These are phyloP conservation scores for Siniperca scherzeri DNA, from an alignment of 2,797 vertebrate genomes.

Conservation along the genomic window DNA sequence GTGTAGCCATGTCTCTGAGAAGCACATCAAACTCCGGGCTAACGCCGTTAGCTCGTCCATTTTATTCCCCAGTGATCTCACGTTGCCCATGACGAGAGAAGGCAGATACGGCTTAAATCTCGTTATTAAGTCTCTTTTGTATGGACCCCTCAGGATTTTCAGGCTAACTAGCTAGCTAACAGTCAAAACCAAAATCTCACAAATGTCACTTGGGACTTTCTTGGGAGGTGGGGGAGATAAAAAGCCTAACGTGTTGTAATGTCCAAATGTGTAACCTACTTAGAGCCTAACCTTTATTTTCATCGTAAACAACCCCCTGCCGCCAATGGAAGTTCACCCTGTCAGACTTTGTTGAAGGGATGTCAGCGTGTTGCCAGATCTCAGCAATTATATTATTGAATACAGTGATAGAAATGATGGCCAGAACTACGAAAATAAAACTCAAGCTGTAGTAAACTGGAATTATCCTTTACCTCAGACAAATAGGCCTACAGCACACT, in stretches of 20 bases:
- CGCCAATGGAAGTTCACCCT: neutral
- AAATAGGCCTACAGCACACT: neutral
- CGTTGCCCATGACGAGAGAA: no score
- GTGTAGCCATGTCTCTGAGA: no score
- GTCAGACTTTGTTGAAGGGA: neutral
- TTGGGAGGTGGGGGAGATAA: neutral
- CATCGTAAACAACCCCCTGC: no score
- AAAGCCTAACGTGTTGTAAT: neutral
- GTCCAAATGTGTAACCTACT: neutral
- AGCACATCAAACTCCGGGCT: no score
- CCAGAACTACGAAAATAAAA: neutral
- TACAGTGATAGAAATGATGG: neutral
- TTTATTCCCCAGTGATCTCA: no score
- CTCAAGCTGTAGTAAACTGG: slow-evolving; percentile 8
- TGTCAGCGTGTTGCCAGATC: neutral
- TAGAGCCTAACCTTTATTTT: neutral
- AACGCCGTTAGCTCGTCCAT: no score
- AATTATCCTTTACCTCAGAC: slow-evolving; percentile 4
- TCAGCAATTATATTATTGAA: neutral
- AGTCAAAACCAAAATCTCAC: neutral
- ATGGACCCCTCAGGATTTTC: no score
- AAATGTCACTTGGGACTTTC: no score
- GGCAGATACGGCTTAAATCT: no score
- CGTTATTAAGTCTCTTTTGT: no score
- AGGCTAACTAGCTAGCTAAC: neutral